Percentiles rank a stretch among this genome's conserved stretches.
Evolutionary conservation across 2,113 vertebrate species (phyloP).

Genomic region (Zosterops japonicus): DNA sequence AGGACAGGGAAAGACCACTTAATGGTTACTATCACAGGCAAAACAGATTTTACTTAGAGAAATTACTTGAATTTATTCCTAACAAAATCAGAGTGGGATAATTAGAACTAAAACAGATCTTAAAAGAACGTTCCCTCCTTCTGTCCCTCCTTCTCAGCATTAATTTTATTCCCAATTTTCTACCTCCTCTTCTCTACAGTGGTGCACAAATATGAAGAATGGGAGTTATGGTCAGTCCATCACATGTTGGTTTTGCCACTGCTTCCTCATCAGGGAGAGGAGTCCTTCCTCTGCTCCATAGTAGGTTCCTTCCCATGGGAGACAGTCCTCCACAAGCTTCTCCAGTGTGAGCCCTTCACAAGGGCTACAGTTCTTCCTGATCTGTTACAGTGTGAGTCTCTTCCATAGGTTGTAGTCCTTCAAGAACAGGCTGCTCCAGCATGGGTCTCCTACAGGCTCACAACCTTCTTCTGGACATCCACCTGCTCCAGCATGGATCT

Average conservation of each 20-base stretch:
- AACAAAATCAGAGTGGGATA: not conserved
- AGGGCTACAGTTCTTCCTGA: not conserved
- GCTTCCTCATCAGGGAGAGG: not conserved
- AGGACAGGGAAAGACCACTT: not conserved
- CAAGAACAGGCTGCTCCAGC: not conserved
- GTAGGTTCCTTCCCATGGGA: not conserved
- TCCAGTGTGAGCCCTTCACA: not conserved
- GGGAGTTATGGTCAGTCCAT: too few species aligned
- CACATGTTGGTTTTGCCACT: rapidly evolving
- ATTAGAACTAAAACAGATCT: not conserved
- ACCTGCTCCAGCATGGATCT: rapidly evolving
- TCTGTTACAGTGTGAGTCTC: not conserved
- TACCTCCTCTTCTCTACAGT: not conserved
- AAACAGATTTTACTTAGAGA: not conserved
- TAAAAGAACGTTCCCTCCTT: not conserved
- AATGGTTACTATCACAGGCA: not conserved
- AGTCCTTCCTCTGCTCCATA: not conserved
- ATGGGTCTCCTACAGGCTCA: not conserved
- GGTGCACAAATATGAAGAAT: not conserved
- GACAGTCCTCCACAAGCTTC: not conserved
- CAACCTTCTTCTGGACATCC: not conserved
- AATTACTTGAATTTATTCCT: not conserved
- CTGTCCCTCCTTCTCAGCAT: rapidly evolving
- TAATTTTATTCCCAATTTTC: not conserved
- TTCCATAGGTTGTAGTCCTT: not conserved